Conservation (phyloP, 2,888 invertebrate genomes). For the Campoplex capitator region DNA sequence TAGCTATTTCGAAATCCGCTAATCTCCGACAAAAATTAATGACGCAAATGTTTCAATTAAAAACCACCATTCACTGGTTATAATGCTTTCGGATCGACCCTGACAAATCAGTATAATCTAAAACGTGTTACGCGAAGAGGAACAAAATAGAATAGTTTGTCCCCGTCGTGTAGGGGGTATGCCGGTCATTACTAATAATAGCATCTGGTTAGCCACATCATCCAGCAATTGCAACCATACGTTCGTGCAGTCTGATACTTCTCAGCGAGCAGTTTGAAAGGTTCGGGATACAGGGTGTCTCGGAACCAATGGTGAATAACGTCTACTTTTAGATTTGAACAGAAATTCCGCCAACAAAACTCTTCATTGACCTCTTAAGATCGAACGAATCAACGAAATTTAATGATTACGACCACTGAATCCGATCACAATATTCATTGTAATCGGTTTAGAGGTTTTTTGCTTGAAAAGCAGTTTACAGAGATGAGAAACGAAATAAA, state of each 20-base stretch:
- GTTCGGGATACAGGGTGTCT: constrained; percentile 28
- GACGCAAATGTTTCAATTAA: background rate
- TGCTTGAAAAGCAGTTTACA: too few relatives aligned
- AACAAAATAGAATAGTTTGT: constrained; percentile 58
- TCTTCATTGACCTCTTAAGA: background rate
- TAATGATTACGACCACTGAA: too few relatives aligned
- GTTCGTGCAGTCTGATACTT: background rate
- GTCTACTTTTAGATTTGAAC: background rate
- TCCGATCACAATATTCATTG: too few relatives aligned
- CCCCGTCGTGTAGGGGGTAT: constrained; percentile 17
- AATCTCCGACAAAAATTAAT: background rate
- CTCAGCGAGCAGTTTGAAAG: constrained; percentile 1
- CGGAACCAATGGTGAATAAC: background rate
- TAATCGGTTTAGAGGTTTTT: too few relatives aligned
- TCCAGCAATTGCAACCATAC: constrained; percentile 42
- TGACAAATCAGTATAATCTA: constrained; percentile 24
- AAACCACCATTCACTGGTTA: background rate
- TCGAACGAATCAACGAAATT: too few relatives aligned
- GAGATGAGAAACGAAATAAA: too few relatives aligned
- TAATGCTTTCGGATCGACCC: constrained; percentile 16
- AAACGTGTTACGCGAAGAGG: constrained; percentile 45
- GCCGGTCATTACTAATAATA: constrained; percentile 66
- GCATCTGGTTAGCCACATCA: constrained; percentile 49
- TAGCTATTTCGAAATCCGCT: background rate
- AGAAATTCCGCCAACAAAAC: background rate